phyloP scores from a whole-genome alignment of 2,888 invertebrate genomes.

The Osmoderma eremita region DNA sequence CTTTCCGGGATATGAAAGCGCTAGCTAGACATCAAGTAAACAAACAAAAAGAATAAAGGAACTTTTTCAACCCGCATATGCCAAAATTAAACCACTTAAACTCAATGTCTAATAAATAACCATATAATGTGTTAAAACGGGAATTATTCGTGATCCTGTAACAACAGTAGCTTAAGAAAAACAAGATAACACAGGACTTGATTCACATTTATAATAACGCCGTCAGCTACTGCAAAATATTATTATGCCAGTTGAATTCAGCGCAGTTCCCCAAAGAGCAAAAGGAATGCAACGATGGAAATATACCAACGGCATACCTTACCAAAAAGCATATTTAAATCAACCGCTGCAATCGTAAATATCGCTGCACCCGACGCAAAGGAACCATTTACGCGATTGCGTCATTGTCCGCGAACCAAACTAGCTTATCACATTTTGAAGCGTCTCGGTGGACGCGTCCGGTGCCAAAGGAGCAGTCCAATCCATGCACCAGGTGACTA shows the following conservation, averaged over 20 bases:
- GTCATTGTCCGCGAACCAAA: slow-evolving; percentile 43
- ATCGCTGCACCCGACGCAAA: slow-evolving; percentile 6
- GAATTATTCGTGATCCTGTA: no score
- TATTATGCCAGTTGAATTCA: background rate
- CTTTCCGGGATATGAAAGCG: no score
- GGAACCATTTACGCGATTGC: slow-evolving; percentile 33
- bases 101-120: no score
- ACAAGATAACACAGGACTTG: background rate
- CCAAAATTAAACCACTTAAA: no score
- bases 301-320: slow-evolving; percentile 24
- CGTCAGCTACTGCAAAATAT: slow-evolving; percentile 2
- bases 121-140: no score
- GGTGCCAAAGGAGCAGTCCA: slow-evolving; percentile 47
- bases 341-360: slow-evolving; percentile 22
- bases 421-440: slow-evolving; percentile 31
- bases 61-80: no score
- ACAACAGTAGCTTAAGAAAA: no score
- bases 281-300: slow-evolving; percentile 20
- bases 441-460: background rate
- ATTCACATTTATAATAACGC: slow-evolving; percentile 12
- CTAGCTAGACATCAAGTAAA: no score
- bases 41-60: no score
- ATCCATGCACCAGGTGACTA: slow-evolving; percentile 48
- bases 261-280: background rate
- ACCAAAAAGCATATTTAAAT: slow-evolving; percentile 18